phyloP scores from a whole-genome alignment of 2,113 vertebrate species.

The Cynoglossus semilaevis region DNA sequence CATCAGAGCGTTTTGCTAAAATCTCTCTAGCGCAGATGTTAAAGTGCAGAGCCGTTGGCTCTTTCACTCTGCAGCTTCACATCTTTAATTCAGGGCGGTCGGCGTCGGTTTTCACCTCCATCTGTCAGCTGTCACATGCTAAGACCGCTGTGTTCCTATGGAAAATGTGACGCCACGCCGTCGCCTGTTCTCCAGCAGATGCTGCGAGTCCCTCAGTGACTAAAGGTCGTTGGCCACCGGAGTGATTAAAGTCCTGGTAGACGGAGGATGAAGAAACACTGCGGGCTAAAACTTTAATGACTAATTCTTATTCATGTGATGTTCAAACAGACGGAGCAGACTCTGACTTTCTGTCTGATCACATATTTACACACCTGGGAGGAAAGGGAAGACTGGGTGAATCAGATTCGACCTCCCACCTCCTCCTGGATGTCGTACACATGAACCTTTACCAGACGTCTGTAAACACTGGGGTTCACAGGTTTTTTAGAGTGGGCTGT shows the following conservation, averaged over 20 bases:
- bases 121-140: conserved; percentile 45
- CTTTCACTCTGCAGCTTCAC: background rate
- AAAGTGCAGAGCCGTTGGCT: background rate
- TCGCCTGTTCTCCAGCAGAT: conserved; percentile 22
- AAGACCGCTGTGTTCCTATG: conserved; percentile 1
- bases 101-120: conserved; percentile 22
- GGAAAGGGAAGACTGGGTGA: conserved; percentile 1
- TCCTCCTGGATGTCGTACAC: background rate
- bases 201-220: conserved; percentile 10
- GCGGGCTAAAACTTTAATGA: conserved; percentile 43
- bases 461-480: background rate
- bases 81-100: conserved; percentile 24
- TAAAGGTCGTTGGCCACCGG: conserved; percentile 36
- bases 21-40: background rate
- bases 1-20: too few species aligned
- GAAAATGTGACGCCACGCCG: conserved; percentile 17
- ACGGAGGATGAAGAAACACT: conserved; percentile 32
- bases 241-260: conserved; percentile 37
- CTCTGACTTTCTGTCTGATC: conserved; percentile 34
- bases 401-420: conserved; percentile 15
- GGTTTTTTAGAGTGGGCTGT: background rate
- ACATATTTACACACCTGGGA: conserved; percentile 48
- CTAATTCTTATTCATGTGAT: conserved; percentile 44
- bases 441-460: background rate
- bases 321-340: conserved; percentile 24